Conservation (phyloP, 2,888 invertebrate genomes). For the Rhodophaea formosa region DNA sequence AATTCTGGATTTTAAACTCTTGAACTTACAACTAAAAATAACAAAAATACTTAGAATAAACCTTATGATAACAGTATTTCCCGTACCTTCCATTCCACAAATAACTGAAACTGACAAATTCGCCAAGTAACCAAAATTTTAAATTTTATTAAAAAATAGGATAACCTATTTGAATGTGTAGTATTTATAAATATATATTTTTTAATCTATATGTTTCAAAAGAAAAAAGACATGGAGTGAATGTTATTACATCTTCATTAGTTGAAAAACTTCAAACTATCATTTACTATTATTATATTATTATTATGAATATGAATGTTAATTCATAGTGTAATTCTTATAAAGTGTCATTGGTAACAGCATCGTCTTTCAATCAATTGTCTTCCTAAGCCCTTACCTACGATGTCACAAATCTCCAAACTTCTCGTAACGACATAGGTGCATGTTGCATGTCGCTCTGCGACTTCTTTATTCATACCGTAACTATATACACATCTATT, state of each 20-base stretch:
- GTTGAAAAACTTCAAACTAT: constrained; percentile 5
- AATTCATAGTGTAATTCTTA: constrained; percentile 4
- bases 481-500: constrained; percentile 76
- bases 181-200: not conserved
- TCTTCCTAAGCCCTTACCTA: constrained; percentile 46
- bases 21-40: constrained; percentile 68
- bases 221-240: too few species aligned
- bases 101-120: constrained; percentile 1
- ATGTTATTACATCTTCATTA: not conserved
- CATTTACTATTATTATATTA: not conserved
- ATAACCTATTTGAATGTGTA: constrained; percentile 1
- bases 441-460: constrained; percentile 62
- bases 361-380: constrained; percentile 47
- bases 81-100: not conserved
- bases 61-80: constrained; percentile 36
- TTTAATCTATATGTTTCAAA: not conserved
- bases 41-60: constrained; percentile 60
- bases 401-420: constrained; percentile 46
- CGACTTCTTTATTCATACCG: constrained; percentile 57
- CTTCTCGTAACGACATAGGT: constrained; percentile 46
- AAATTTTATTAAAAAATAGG: not conserved
- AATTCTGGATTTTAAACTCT: constrained; percentile 74
- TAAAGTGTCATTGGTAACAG: constrained; percentile 53
- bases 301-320: not conserved
- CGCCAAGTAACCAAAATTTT: not conserved